Evolutionary conservation across 2,113 vertebrate genomes (phyloP).

Genomic region (Cricetomys ansorgei): DNA sequence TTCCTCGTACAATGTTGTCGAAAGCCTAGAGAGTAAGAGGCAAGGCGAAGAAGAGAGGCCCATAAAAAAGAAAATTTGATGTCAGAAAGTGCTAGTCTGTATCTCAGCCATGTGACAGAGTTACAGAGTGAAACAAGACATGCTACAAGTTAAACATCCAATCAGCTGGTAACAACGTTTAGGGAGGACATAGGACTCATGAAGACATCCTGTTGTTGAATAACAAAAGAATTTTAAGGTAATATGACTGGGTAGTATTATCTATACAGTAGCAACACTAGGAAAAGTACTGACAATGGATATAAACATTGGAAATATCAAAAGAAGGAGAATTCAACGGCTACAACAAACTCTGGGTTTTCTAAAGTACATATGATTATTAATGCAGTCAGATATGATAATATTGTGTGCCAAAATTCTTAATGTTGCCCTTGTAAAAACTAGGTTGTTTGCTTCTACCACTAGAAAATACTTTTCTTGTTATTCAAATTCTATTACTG

Average conservation of each 20-base stretch:
- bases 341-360: neutral
- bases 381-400: neutral
- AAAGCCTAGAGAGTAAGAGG: constrained; percentile 46
- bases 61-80: constrained; percentile 25
- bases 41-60: neutral
- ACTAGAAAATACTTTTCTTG: neutral
- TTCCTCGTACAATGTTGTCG: constrained; percentile 33
- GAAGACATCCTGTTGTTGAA: neutral
- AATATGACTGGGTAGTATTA: neutral
- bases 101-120: neutral
- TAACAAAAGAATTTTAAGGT: neutral
- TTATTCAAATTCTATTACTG: neutral
- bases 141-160: neutral
- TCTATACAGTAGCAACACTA: neutral
- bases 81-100: neutral
- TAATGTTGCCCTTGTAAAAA: neutral
- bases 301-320: neutral
- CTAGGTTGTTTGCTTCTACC: neutral
- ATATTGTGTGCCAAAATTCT: neutral
- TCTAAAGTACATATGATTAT: neutral
- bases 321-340: neutral
- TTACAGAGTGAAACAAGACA: constrained; percentile 1
- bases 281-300: neutral
- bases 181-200: neutral
- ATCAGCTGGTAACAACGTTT: neutral